A percentile compares a stretch with the other conserved stretches of the same genome.
Evolutionary conservation across 37 sponge, comb jelly and placozoan genomes (phyloP).

Genomic region (Spongilla lacustris): DNA sequence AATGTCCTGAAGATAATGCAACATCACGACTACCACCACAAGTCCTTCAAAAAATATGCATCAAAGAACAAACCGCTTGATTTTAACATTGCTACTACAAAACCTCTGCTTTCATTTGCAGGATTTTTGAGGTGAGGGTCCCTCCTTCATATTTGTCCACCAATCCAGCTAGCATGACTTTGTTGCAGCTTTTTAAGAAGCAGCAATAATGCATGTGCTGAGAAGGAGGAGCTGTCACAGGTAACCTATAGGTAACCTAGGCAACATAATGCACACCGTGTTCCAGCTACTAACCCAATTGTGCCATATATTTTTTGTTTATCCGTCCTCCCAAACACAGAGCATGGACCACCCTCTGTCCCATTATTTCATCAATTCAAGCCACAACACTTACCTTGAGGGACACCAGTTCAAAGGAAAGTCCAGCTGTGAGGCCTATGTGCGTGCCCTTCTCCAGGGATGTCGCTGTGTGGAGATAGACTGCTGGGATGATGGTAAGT

Average conservation of each 20-base stretch:
- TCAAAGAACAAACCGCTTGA: slow-evolving; percentile 37
- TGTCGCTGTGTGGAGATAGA: slow-evolving; percentile 89
- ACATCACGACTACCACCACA: slow-evolving; percentile 65
- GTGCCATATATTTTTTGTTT: too few relatives aligned
- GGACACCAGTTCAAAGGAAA: slow-evolving; percentile 81
- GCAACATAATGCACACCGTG: too few relatives aligned
- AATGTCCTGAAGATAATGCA: slow-evolving; percentile 24
- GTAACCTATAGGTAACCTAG: too few relatives aligned
- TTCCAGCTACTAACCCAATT: not conserved
- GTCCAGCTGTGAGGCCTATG: slow-evolving; percentile 88
- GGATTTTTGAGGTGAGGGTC: slow-evolving; percentile 73
- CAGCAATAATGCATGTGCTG: slow-evolving; percentile 40
- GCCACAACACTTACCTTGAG: slow-evolving; percentile 93
- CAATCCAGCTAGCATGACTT: not conserved
- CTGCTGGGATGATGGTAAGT: slow-evolving; percentile 73
- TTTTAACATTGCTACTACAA: slow-evolving; percentile 16
- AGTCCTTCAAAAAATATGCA: slow-evolving; percentile 60
- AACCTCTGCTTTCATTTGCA: slow-evolving; percentile 58
- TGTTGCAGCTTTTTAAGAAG: slow-evolving; percentile 72
- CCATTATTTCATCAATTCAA: slow-evolving; percentile 95
- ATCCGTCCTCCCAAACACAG: too few relatives aligned
- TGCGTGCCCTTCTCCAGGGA: slow-evolving; percentile 80
- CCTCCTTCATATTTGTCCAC: too few relatives aligned
- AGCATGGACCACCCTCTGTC: slow-evolving; percentile 86
- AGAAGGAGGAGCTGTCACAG: not conserved